Evolutionary conservation across 2,113 vertebrate species (phyloP).

Genomic region (Chascanopsetta lugubris): DNA sequence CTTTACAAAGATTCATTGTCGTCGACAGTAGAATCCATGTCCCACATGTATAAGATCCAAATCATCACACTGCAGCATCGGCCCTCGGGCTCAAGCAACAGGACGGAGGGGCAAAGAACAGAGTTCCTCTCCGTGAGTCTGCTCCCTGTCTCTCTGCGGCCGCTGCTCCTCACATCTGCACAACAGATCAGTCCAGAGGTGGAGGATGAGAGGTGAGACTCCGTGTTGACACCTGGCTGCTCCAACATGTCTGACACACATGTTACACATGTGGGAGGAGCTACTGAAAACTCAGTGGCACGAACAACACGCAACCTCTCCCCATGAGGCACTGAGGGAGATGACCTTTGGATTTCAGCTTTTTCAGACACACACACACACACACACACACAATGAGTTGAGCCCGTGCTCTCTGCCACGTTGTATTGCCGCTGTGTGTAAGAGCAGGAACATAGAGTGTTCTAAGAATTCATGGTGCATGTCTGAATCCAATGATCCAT

Average conservation of each 20-base stretch:
- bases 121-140: constrained; percentile 3
- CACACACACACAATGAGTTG: not conserved
- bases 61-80: too few relatives aligned
- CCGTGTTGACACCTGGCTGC: constrained; percentile 53
- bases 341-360: constrained; percentile 28
- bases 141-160: constrained; percentile 19
- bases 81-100: too few relatives aligned
- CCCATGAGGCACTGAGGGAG: constrained; percentile 9
- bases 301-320: constrained; percentile 7
- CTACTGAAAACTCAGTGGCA: constrained; percentile 30
- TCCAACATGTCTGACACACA: constrained; percentile 20
- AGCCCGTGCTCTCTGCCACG: constrained; percentile 18
- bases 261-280: constrained; percentile 36
- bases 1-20: too few relatives aligned
- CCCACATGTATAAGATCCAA: not conserved
- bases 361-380: constrained; percentile 5
- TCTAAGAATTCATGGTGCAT: constrained; percentile 50
- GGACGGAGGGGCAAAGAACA: constrained; percentile 38
- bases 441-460: constrained; percentile 38
- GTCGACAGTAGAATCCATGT: not conserved
- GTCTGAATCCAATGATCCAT: constrained; percentile 36
- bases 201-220: constrained; percentile 43
- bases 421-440: constrained; percentile 30
- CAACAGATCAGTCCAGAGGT: constrained; percentile 35
- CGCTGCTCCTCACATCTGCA: constrained; percentile 54